Evolutionary conservation across 2,113 vertebrate species (phyloP).

Genomic region (Gobio gobio): DNA sequence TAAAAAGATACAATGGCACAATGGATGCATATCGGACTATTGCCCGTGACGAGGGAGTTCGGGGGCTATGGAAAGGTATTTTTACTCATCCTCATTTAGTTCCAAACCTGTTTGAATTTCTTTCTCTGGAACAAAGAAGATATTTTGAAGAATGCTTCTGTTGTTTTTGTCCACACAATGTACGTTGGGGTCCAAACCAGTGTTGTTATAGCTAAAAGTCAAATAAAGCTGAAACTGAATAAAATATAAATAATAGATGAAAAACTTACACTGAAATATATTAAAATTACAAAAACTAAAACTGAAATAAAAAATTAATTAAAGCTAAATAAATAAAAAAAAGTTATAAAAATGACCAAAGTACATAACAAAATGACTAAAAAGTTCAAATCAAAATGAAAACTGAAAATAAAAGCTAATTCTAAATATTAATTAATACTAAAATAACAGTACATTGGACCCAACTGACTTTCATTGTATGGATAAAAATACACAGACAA

Average conservation of each 20-base stretch:
- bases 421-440: neutral
- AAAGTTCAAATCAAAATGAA: neutral
- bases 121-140: too few species aligned
- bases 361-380: neutral
- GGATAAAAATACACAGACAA: neutral
- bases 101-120: neutral
- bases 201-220: neutral
- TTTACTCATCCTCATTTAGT: neutral
- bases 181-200: neutral
- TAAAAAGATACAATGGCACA: constrained; percentile 83
- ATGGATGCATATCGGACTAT: constrained; percentile 88
- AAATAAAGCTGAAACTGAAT: neutral
- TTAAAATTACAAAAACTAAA: neutral
- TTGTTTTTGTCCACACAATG: neutral
- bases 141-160: too few species aligned
- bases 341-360: neutral
- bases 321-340: neutral
- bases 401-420: neutral
- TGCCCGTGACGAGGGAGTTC: constrained; percentile 82
- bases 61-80: constrained; percentile 88
- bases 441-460: neutral
- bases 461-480: neutral
- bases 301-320: neutral
- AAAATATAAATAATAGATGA: neutral
- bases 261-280: neutral